These are phyloP conservation scores for Opisthograptis luteolata DNA, from an alignment of 2,888 invertebrate species.

Conservation along the genomic window DNA sequence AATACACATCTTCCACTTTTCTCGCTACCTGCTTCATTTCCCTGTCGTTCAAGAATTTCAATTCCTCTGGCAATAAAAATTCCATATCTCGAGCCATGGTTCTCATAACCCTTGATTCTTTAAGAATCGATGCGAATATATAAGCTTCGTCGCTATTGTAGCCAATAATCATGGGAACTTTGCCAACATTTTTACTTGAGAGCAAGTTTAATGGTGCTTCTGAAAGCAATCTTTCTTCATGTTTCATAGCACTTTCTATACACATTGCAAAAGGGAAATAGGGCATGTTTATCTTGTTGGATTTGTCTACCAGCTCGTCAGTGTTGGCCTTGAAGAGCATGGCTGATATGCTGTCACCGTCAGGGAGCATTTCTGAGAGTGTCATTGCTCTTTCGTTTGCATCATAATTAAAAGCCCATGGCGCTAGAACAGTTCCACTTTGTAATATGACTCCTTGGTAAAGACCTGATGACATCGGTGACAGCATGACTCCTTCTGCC, in stretches of 20 bases:
- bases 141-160: constrained; percentile 72
- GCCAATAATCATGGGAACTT: constrained; percentile 69
- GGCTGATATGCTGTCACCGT: constrained; percentile 35
- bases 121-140: constrained; percentile 61
- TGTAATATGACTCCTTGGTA: constrained; percentile 72
- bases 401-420: constrained; percentile 73
- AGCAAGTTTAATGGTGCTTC: constrained; percentile 60
- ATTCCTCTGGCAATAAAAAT: constrained; percentile 64
- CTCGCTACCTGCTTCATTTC: constrained; percentile 53
- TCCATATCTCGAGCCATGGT: constrained; percentile 46
- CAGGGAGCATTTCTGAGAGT: constrained; percentile 44
- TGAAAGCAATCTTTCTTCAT: constrained; percentile 61
- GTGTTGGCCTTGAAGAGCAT: constrained; percentile 44
- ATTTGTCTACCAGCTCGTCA: constrained; percentile 50
- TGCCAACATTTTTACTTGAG: constrained; percentile 42
- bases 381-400: constrained; percentile 55
- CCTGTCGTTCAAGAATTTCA: constrained; percentile 55
- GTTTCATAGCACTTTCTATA: constrained; percentile 57
- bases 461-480: constrained; percentile 57
- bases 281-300: constrained; percentile 53
- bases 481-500: constrained; percentile 62
- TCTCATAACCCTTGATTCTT: constrained; percentile 44
- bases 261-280: constrained; percentile 74
- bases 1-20: constrained; percentile 64
- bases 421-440: constrained; percentile 69